Evolutionary conservation across 2,888 invertebrate species (phyloP).

Genomic region (Brachyptera putata): DNA sequence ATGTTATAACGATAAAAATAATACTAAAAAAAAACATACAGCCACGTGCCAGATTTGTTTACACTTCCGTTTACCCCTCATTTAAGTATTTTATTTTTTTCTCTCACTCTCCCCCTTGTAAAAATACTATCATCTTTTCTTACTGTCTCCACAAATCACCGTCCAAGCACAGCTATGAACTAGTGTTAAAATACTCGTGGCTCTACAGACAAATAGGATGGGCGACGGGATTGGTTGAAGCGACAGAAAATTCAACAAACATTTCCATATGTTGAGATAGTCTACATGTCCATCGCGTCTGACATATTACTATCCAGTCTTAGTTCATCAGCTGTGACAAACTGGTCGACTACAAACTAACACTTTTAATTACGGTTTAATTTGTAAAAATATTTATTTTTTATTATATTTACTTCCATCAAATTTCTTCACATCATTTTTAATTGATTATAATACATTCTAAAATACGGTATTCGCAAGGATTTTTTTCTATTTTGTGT

Average conservation of each 20-base stretch:
- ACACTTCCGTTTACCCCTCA: background rate
- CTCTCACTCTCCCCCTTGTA: background rate
- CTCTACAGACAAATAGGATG: background rate
- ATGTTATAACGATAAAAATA: too few relatives aligned
- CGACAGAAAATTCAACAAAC: conserved; percentile 16
- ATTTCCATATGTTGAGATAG: background rate
- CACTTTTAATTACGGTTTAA: too few relatives aligned
- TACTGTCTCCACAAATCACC: too few relatives aligned
- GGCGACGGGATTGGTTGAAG: conserved; percentile 5
- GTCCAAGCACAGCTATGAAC: background rate
- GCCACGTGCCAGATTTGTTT: background rate
- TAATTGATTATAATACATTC: too few relatives aligned
- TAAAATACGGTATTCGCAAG: too few relatives aligned
- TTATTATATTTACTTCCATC: too few relatives aligned
- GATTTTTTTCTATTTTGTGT: too few relatives aligned
- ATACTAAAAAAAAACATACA: too few relatives aligned
- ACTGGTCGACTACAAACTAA: too few relatives aligned
- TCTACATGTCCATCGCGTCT: conserved; percentile 6
- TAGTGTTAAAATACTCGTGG: background rate
- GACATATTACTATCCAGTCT: background rate
- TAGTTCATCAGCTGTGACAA: background rate
- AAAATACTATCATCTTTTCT: conserved; percentile 5
- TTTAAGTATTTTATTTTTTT: too few relatives aligned
- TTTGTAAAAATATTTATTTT: too few relatives aligned
- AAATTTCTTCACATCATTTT: too few relatives aligned